Base-by-base conservation (phyloP, 2,888 invertebrate species). In the Drosophila demipolita region DNA sequence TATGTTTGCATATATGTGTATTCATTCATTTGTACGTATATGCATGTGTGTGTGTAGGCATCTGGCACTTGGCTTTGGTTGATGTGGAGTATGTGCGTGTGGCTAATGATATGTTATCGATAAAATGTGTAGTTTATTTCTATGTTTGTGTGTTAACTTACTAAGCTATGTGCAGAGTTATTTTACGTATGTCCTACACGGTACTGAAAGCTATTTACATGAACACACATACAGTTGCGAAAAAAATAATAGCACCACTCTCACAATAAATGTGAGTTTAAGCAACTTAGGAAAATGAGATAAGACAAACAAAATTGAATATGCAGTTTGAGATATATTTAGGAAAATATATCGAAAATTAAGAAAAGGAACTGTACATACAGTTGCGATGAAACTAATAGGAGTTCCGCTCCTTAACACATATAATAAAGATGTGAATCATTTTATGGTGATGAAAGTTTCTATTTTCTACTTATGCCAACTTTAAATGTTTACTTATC, bases 51-150 rank as follows among this genome's bases (percentile, higher is more conserved):
- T 58, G 33, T n/a, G 26, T 20, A 12, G 36, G 11, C 23, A 54
- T 17, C 23, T 54, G 54, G 6, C 36, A 23, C 5, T 35, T 35
- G n/a, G 5, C 11, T 32, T 40, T 52, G 49, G 67, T 2, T 23
- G 20, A 6, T 20, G 12, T 15, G 15, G 45, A 23, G 45, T 32
- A 11, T 64, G 29, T 38, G n/a, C n/a, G 38, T 52, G 58, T 15
- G 53, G n/a, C 20, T 54, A 54, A 40, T 68, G 26, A 57, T 55
- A 67, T 55, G 17, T 49, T 49, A 67, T 38, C 38, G 50, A n/a
- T 66, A 45, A 52, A 57, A 68, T 48, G 26, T 29, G 23, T 29
- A 32, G n/a, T 59, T 20, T n/a, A 8, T 61, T 49, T 42, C 3
- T 45, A 3, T 23, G n/a, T 53, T 65, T 29, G 40, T 35, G 42